Base-by-base conservation (phyloP, 2,113 vertebrate species). In the Dipodomys stephensi region DNA sequence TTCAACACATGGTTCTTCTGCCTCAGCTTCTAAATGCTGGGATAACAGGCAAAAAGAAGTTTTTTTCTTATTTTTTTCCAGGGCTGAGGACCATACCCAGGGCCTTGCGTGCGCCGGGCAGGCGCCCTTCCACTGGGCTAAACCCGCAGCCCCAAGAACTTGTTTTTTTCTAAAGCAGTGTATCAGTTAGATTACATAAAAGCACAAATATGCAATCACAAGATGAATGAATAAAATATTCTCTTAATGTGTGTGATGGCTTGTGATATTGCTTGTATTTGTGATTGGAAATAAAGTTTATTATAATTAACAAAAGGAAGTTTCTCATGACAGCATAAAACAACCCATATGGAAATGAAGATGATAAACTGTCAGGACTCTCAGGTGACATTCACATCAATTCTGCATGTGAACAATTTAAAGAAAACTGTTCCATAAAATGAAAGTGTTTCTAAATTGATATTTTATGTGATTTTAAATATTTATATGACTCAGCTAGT, bases 201-300 rank as follows among this genome's bases (percentile, higher is more conserved):
- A 82, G 60, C 6, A 28, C 35, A 57, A 23, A 92, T n/a, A 71
- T 60, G 76, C 71, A 85, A 27, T n/a, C 57, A 92, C 44, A 81
- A 72, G 90, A 84, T 77, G 88, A 93, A 92, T 87, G 85, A 94
- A 83, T 64, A 94, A 87, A 80, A 23, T 11, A 60, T 19, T 69
- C 86, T 68, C 92, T 78, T 71, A 65, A 72, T 27, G 69, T 67
- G 71, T 30, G 4, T 78, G 87, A 69, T 2, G 65, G 68, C 53
- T 57, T 16, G 16, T 57, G 53, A 57, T 13, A 57, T 15, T 57
- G 49, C 49, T 53, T 53, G 39, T 77, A 32, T 65, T 79, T 69
- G 28, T 81, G 73, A n/a, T 84, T 89, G 68, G 83, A 53, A 35
- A 60, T 28, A 64, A 67, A 35, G 68, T 74, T 90, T 94, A 91